Base-by-base conservation (phyloP, 2,888 invertebrate species). In the Amorpha juglandis region DNA sequence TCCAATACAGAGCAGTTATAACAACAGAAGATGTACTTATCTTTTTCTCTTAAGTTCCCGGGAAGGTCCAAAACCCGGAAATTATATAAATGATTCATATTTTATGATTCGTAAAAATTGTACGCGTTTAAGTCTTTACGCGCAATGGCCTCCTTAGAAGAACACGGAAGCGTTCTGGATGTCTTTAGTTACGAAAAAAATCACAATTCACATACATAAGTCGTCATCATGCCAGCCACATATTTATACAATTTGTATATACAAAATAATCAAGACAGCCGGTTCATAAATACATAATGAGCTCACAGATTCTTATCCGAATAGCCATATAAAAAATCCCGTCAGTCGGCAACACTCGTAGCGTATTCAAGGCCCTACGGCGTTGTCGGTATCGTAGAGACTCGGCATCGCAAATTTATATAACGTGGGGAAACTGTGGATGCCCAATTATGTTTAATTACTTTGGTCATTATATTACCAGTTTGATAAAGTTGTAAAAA, bases 211-310 rank as follows among this genome's bases (percentile, higher is more conserved):
- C 53, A 69, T 71, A 73, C 58, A 65, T 58, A 58, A 38, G 19
- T 11, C 38, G 58, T 21, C 58, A 58, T 58, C 58, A 42, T 19
- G 9, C 38, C 19, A 9, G 38, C 16, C 38, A 16, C 16, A 38
- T 12, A 14, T 58, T 70, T 73, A 72, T 69, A 73, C 77, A 78
- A 76, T 73, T 77, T 71, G 66, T 75, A 75, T 79, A 77, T 78
- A 77, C 83, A 80, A 81, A 84, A 86, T 83, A 83, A 84, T 86
- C 82, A 86, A 82, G 84, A 82, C 76, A 78, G 78, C 76, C 81
- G 74, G 79, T 78, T 80, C 81, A 80, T 86, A 85, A 80, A 85
- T 84, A 84, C 76, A 78, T 85, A 86, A 87, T 83, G 82, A 85
- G 78, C 77, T 73, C 74, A 75, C 74, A 74, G 86, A 86, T 86